Conservation (phyloP, 2,888 invertebrate species). For the Tenthredo scrophulariae region DNA sequence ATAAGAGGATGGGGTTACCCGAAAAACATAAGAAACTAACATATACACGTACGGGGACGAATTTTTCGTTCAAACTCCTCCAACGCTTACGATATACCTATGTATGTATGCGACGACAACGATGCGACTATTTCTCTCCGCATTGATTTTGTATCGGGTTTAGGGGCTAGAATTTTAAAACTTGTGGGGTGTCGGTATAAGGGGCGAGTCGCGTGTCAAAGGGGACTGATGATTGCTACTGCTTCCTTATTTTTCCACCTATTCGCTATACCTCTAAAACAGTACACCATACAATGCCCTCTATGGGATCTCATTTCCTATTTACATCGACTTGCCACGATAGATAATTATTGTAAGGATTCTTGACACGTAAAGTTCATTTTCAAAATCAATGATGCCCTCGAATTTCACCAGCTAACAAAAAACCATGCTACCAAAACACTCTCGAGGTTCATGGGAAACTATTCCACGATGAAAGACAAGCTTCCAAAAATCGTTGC, state of each 20-base stretch:
- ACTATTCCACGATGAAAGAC: background rate
- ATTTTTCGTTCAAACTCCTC: slow-evolving; percentile 40
- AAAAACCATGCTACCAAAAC: background rate
- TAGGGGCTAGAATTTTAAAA: slow-evolving; percentile 67
- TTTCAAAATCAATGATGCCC: background rate
- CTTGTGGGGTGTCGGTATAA: slow-evolving; percentile 64
- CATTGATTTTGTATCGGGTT: slow-evolving; percentile 72
- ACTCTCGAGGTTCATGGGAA: background rate
- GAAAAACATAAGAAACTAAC: slow-evolving; percentile 6
- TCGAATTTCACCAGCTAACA: background rate
- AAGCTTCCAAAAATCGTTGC: background rate
- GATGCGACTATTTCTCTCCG: slow-evolving; percentile 57
- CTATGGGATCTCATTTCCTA: background rate
- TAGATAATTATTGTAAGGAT: background rate
- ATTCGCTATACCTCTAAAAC: background rate
- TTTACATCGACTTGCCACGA: background rate
- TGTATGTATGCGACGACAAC: slow-evolving; percentile 36
- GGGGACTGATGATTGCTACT: slow-evolving; percentile 56
- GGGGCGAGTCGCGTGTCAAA: slow-evolving; percentile 64
- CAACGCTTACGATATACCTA: background rate
- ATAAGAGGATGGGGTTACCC: slow-evolving; percentile 39
- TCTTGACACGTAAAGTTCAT: background rate
- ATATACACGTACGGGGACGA: background rate
- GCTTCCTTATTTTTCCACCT: slow-evolving; percentile 39
- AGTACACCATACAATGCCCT: background rate